A percentile compares a stretch with the other conserved stretches of the same genome.
Conservation (phyloP, 2,797 vertebrate genomes). For the Morus bassanus region DNA sequence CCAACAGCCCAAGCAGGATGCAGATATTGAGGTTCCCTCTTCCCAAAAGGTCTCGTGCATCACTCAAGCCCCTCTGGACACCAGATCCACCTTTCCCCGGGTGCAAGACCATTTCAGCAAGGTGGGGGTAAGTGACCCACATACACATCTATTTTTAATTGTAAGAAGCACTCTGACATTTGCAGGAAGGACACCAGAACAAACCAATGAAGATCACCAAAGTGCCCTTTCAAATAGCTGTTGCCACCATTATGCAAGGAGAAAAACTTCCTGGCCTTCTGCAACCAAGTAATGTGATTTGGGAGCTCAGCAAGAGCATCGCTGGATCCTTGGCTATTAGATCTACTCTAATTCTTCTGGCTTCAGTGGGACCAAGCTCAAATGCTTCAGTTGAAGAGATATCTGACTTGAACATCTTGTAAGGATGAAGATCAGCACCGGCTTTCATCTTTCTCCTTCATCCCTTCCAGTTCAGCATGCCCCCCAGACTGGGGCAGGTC, state of each 20-base stretch:
- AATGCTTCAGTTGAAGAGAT: neutral
- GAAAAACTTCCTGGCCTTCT: neutral
- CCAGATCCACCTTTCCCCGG: neutral
- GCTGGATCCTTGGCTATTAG: neutral
- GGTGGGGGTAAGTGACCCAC: rapidly evolving
- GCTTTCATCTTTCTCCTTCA: neutral
- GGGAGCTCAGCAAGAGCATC: neutral
- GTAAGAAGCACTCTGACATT: neutral
- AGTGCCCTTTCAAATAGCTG: neutral
- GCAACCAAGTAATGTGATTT: neutral
- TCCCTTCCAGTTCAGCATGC: neutral
- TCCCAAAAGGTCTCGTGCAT: neutral
- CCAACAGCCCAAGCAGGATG: neutral
- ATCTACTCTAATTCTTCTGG: neutral
- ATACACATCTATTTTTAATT: rapidly evolving
- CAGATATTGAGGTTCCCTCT: neutral
- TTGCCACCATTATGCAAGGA: neutral
- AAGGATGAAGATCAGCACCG: neutral
- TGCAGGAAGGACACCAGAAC: neutral
- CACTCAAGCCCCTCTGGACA: neutral
- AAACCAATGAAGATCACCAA: neutral
- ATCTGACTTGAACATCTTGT: neutral
- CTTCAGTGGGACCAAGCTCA: neutral
- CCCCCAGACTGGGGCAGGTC: neutral
- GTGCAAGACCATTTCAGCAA: neutral